phyloP scores from a whole-genome alignment of 2,113 vertebrate genomes.

The Addax nasomaculatus region DNA sequence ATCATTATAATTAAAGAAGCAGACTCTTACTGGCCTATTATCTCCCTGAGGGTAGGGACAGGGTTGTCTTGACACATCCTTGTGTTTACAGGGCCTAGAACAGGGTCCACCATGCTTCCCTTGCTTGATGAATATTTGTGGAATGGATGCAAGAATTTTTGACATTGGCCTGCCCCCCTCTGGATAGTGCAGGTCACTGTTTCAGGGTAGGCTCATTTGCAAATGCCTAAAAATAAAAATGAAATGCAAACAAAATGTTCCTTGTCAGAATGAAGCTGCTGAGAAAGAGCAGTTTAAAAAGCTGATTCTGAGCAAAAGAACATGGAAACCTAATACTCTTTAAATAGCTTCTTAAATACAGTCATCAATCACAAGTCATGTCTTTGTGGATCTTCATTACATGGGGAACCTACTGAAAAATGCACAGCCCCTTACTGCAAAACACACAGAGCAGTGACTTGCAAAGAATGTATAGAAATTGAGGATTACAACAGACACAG shows the following conservation, averaged over 20 bases:
- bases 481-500: not conserved
- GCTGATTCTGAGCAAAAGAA: conserved; percentile 58
- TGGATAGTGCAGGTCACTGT: conserved; percentile 42
- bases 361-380: conserved; percentile 56
- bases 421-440: not conserved
- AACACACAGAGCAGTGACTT: not conserved
- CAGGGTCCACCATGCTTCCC: not conserved
- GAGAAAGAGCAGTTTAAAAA: conserved; percentile 68
- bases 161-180: conserved; percentile 50
- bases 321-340: conserved; percentile 39
- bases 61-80: not conserved
- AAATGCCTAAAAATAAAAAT: conserved; percentile 73
- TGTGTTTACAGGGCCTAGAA: not conserved
- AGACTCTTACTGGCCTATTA: not conserved
- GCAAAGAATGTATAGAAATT: not conserved
- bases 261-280: conserved; percentile 60
- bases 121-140: not conserved
- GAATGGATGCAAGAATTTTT: conserved; percentile 1
- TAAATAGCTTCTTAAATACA: conserved; percentile 55
- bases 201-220: conserved; percentile 50
- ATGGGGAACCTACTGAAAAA: conserved; percentile 43
- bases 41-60: not conserved
- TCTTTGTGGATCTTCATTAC: conserved; percentile 59
- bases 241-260: conserved; percentile 69
- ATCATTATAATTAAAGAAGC: not conserved